Evolutionary conservation across 2,113 vertebrate species (phyloP).

Genomic region (Merops nubicus): DNA sequence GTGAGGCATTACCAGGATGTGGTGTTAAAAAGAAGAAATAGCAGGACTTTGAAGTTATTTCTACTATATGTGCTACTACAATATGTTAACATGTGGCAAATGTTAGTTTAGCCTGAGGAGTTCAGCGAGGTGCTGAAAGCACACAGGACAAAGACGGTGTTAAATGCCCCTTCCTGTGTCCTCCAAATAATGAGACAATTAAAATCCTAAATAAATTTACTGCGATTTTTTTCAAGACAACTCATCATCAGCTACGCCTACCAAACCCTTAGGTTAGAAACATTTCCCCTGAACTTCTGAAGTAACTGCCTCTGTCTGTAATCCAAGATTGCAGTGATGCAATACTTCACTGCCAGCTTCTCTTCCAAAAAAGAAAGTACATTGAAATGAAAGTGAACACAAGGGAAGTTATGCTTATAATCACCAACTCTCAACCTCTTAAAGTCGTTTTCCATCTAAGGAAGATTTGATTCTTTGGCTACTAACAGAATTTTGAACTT

Average conservation of each 20-base stretch:
- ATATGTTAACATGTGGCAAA: accelerated
- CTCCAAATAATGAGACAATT: not conserved
- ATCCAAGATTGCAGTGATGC: not conserved
- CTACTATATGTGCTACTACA: accelerated
- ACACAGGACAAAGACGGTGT: not conserved
- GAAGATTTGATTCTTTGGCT: not conserved
- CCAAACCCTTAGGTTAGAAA: not conserved
- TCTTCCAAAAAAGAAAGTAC: slow-evolving; percentile 54
- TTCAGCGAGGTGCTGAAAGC: not conserved
- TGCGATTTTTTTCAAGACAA: not conserved
- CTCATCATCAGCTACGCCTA: not conserved
- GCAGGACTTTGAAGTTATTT: not conserved
- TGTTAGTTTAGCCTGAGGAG: not conserved
- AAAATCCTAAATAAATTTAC: not conserved
- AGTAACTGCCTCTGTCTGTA: not conserved
- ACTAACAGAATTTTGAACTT: not conserved
- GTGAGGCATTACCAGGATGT: not conserved
- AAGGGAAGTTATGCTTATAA: slow-evolving; percentile 3
- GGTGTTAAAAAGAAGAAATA: not conserved
- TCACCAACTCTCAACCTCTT: not conserved
- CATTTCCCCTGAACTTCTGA: not conserved
- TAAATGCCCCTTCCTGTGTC: not conserved
- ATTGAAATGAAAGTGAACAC: not conserved
- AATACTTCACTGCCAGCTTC: not conserved
- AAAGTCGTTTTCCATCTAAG: slow-evolving; percentile 12